These are phyloP conservation scores for Helicorthomorpha holstii DNA, from an alignment of 1,140 invertebrate genomes.

Conservation along the genomic window DNA sequence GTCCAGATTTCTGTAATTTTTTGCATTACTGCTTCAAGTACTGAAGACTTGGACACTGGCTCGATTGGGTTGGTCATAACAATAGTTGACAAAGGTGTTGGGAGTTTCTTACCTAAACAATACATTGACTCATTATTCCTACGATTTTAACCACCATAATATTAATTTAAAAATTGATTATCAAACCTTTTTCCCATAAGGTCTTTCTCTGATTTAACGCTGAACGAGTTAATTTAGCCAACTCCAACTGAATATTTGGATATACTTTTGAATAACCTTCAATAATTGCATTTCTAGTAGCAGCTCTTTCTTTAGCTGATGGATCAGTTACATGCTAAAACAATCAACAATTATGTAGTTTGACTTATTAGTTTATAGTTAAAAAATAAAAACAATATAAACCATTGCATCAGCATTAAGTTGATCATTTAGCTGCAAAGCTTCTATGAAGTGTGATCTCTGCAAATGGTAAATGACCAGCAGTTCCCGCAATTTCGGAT, in stretches of 20 bases:
- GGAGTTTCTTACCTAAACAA: background rate
- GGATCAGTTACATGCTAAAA: constrained; percentile 1
- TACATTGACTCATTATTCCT: background rate
- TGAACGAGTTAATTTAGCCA: background rate
- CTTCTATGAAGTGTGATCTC: constrained; percentile 25
- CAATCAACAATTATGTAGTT: background rate
- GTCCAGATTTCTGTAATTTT: constrained; percentile 16
- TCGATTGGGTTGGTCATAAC: constrained; percentile 7
- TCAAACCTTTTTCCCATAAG: background rate
- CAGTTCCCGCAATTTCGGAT: constrained; percentile 28
- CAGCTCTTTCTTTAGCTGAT: constrained; percentile 15
- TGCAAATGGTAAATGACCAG: constrained; percentile 32
- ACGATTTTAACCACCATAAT: background rate
- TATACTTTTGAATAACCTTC: constrained; percentile 22
- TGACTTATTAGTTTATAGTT: too few relatives aligned
- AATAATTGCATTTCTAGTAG: constrained; percentile 24
- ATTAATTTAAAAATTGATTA: background rate
- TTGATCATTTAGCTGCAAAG: constrained; percentile 9
- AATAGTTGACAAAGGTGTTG: background rate
- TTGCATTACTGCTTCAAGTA: constrained; percentile 21
- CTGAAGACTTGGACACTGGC: constrained; percentile 17
- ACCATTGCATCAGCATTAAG: background rate
- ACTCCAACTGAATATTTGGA: constrained; percentile 17
- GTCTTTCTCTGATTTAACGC: background rate
- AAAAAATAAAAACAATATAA: too few relatives aligned